Evolutionary conservation across 2,797 vertebrate species (phyloP).

Genomic region (Poeciliopsis infans): DNA sequence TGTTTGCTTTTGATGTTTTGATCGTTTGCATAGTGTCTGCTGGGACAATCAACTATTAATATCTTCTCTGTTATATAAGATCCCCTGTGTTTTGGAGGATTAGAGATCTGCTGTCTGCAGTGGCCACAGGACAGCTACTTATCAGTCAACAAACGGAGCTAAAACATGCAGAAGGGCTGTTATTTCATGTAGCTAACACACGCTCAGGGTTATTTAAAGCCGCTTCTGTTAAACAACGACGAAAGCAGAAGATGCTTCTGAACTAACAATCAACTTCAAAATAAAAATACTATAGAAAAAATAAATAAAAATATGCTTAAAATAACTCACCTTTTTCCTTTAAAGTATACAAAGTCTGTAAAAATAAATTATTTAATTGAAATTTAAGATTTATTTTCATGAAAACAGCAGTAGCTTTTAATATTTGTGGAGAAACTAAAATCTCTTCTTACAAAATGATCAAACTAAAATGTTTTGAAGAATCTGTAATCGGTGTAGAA

Average conservation of each 20-base stretch:
- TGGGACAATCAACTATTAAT: slow-evolving; percentile 76
- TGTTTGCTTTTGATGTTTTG: slow-evolving; percentile 48
- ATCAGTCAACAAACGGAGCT: slow-evolving; percentile 42
- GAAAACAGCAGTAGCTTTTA: background rate
- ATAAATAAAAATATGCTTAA: too few relatives aligned
- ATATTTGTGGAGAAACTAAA: background rate
- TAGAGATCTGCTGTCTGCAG: slow-evolving; percentile 42
- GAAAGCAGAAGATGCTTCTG: background rate
- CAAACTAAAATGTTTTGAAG: background rate
- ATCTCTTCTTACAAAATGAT: background rate
- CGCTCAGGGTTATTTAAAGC: slow-evolving; percentile 7
- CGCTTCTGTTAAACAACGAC: background rate
- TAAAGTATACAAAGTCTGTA: background rate
- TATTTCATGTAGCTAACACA: slow-evolving; percentile 13
- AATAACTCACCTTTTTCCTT: background rate
- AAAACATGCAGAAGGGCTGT: slow-evolving; percentile 27
- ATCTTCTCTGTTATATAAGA: slow-evolving; percentile 64
- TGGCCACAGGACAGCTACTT: slow-evolving; percentile 37
- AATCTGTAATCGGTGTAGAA: background rate
- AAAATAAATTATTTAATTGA: background rate
- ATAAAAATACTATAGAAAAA: background rate
- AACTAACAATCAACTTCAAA: background rate
- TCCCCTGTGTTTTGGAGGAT: slow-evolving; percentile 61
- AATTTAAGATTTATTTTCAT: background rate
- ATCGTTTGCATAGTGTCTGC: slow-evolving; percentile 37